Evolutionary conservation across 2,888 invertebrate species (phyloP), one percentile per base, ranked within the genome.

Genomic region (Odontocerum albicorne): DNA sequence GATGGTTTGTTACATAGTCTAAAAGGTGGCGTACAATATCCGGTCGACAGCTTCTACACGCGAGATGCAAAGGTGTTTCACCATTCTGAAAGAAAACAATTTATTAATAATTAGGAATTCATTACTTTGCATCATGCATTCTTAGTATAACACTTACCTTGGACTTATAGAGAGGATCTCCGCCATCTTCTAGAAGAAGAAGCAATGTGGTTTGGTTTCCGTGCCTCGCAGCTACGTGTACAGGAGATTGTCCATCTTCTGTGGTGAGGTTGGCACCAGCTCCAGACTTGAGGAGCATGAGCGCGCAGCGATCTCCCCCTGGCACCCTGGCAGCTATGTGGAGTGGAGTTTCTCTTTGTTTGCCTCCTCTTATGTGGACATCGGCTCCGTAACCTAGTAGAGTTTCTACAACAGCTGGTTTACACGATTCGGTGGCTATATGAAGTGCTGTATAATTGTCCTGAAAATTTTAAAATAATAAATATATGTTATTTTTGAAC

Each of bases 381-480:
- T 96, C 94, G 1, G 98, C 98, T 15, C 99, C 99, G 68, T 91
- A 96, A 0, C 98, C 99, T 2, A 98, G 76, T 49, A 99, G 77
- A 0, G 95, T 94, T 74, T 98, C 97, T 17, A 97, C 96, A 2
- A 96, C 96, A 4, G 90, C 88, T 1, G 96, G 96, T 66, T 94
- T 93, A 57, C 92, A 91, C 1, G 92, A 90, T 72, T 95, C 93
- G 1, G 98, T 98, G 3, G 98, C 98, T 66, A 98, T 92, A 69
- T 99, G 98, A 1, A 99, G 79, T 1, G 99, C 97, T 27, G 99
- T 99, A 73, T 95, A 96, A 72, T 96, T 96, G 67, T 98, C 96
- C 94, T 96, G 71, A 13, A 68, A 64, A 53, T 46, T 45, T 55
- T 55, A 50, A 33, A 31, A 56, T 6, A 16, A 61, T 35, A 12